Evolutionary conservation across 2,888 invertebrate species (phyloP).

Genomic region (Trileptium ribeirensis): DNA sequence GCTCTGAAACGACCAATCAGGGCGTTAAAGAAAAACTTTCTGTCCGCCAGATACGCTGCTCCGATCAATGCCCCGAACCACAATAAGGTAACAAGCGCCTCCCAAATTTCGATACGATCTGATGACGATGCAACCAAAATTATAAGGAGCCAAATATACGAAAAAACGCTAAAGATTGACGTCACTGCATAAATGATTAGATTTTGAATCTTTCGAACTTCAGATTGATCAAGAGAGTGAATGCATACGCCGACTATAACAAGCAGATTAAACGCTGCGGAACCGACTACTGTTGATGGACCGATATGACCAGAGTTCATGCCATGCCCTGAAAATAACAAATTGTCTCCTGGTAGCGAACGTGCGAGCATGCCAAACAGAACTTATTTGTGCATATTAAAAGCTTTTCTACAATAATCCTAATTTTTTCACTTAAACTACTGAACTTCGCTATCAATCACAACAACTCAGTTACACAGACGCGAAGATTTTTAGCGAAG

Average conservation of each 20-base stretch:
- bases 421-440: too few relatives aligned
- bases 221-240: constrained; percentile 53
- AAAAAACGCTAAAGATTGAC: constrained; percentile 55
- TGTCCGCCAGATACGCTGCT: constrained; percentile 58
- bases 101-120: constrained; percentile 57
- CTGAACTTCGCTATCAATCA: too few relatives aligned
- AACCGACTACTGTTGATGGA: constrained; percentile 60
- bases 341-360: too few relatives aligned
- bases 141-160: constrained; percentile 60
- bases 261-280: constrained; percentile 60
- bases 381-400: too few relatives aligned
- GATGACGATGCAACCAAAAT: constrained; percentile 55
- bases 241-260: constrained; percentile 59
- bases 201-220: constrained; percentile 52
- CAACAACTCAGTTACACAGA: too few relatives aligned
- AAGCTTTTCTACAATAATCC: too few relatives aligned
- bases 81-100: constrained; percentile 59
- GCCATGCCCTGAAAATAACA: constrained; percentile 29
- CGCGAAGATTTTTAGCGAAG: too few relatives aligned
- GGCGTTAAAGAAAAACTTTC: not conserved
- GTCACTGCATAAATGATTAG: constrained; percentile 53
- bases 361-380: too few relatives aligned
- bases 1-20: not conserved
- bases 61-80: constrained; percentile 59
- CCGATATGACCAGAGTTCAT: constrained; percentile 56